Base-by-base conservation (phyloP, 2,888 invertebrate species). In the Polydrusus tereticollis region DNA sequence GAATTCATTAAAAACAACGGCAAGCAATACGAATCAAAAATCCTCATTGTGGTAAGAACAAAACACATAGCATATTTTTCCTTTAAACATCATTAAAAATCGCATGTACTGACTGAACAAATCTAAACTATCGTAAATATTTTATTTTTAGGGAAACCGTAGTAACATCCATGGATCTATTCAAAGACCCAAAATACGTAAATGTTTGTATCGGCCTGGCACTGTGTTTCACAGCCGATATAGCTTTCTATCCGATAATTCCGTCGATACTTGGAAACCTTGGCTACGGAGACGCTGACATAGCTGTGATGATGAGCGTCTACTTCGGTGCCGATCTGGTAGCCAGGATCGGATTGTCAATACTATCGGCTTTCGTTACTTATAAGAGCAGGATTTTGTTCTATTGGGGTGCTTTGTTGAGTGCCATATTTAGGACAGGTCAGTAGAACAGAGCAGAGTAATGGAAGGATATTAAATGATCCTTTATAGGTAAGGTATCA, bases 131-230 rank as follows among this genome's bases (percentile, higher is more conserved):
- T n/a, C n/a, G n/a, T n/a, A n/a, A n/a, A 29, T 5, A 29, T 29
- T 29, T 29, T 33, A 1, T 18, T 86, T 86, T 59, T 81, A 81
- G 88, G 88, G 86, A 85, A 77, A 82, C 77, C 3, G 82, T 91
- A 12, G 87, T 88, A 0, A 88, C 90, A 71, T 89, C 88, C 66
- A 83, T 92, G 20, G 91, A 92, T 80, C 83, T 92, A 8, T 81
- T 92, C 7, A 91, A 90, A 80, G 88, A 91, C 76, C 86, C 87
- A 14, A 86, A 89, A 23, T 92, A 90, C 77, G 87, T 92, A 8
- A 93, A 92, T 80, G 91, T 93, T 69, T 89, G 90, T 58, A 81
- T 92, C 23, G 94, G 93, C 43, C 87, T 92, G 80, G 88, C 92
- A 0, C 87, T 93, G 67, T 89, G 90, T 3, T 88, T 91, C 72